These are phyloP conservation scores for Calyptomena viridis DNA, from an alignment of 2,113 vertebrate species.

Conservation along the genomic window DNA sequence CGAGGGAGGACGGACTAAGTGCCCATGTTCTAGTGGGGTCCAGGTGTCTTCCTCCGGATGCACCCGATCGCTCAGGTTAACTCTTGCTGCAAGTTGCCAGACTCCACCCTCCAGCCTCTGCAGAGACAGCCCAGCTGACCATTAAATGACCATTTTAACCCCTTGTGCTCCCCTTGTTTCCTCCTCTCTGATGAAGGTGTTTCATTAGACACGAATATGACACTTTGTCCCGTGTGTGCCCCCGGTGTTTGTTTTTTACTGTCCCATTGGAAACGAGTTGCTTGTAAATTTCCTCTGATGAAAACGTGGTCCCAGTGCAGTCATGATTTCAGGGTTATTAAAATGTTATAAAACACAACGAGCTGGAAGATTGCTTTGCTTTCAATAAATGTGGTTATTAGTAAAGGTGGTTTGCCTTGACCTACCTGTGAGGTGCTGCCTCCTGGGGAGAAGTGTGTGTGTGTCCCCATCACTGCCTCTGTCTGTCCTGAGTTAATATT, in stretches of 20 bases:
- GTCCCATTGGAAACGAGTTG: background rate
- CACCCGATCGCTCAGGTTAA: background rate
- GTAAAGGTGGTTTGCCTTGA: background rate
- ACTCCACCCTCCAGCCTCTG: background rate
- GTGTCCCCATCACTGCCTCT: background rate
- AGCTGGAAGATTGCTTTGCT: background rate
- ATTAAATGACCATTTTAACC: fast-evolving
- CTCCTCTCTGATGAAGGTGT: background rate
- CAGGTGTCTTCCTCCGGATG: background rate
- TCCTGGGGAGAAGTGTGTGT: background rate
- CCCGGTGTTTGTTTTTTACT: background rate
- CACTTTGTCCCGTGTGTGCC: background rate
- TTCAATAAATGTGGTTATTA: background rate
- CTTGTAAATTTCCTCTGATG: conserved; percentile 18
- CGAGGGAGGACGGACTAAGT: background rate
- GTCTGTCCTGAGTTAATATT: background rate
- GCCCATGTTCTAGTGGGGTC: background rate
- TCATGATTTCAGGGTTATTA: conserved; percentile 25
- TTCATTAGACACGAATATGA: background rate
- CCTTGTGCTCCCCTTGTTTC: background rate
- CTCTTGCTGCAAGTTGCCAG: background rate
- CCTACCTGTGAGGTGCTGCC: background rate
- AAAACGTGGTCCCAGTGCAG: background rate
- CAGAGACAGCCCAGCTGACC: background rate
- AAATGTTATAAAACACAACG: background rate